Percentiles rank a stretch among this genome's conserved stretches.
Evolutionary conservation across 2,797 vertebrate genomes (phyloP).

Genomic region (Trachops cirrhosus): DNA sequence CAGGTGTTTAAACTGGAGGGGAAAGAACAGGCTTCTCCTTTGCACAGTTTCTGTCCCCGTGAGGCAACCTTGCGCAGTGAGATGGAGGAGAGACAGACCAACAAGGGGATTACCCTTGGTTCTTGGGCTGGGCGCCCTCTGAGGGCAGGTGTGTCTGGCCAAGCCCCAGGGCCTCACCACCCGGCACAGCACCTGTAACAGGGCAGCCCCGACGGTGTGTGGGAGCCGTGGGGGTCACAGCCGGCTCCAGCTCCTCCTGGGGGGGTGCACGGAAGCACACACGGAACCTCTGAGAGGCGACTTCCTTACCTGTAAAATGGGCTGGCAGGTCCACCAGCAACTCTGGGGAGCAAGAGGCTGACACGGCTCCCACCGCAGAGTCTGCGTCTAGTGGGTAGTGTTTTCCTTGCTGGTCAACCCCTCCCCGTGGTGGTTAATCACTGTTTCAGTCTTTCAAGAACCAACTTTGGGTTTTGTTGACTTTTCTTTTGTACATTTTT

Average conservation of each 20-base stretch:
- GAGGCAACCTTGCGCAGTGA: not conserved
- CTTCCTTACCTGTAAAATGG: not conserved
- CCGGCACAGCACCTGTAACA: accelerated
- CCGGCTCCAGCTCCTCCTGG: not conserved
- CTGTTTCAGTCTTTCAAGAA: not conserved
- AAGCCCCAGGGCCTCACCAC: not conserved
- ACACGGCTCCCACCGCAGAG: accelerated
- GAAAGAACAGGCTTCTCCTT: not conserved
- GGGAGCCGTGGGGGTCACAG: not conserved
- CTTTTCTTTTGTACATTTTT: not conserved
- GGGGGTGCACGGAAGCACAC: not conserved
- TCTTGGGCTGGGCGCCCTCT: not conserved
- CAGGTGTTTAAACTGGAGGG: not conserved
- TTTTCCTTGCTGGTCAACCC: too few species aligned
- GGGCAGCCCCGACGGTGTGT: not conserved
- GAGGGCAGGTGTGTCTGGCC: not conserved
- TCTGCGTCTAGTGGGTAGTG: too few species aligned
- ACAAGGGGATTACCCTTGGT: not conserved
- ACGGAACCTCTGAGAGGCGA: accelerated
- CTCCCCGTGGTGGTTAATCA: not conserved
- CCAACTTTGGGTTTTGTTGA: not conserved
- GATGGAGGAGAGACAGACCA: not conserved
- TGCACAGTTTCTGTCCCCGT: not conserved
- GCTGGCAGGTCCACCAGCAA: not conserved
- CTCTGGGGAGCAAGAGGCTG: not conserved